Conservation (phyloP, 2,797 vertebrate species). For the Triplophysa bombifrons region DNA sequence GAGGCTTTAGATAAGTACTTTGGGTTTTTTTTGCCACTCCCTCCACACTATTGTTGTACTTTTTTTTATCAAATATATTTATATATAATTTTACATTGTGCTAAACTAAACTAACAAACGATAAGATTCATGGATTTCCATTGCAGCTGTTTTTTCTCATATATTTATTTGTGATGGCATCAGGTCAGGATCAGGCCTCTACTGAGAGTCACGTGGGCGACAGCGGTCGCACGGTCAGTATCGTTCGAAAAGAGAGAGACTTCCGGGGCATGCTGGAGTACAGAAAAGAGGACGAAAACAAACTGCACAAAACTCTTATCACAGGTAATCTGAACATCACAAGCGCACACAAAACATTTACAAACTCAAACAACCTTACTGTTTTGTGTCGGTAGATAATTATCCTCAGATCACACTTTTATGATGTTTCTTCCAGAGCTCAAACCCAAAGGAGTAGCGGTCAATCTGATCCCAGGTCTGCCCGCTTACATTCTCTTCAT, state of each 20-base stretch:
- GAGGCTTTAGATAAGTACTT: too few relatives aligned
- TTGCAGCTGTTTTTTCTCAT: neutral
- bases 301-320: conserved; percentile 89
- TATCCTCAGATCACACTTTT: neutral
- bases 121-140: neutral
- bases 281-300: conserved; percentile 87
- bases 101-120: neutral
- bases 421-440: conserved; percentile 77
- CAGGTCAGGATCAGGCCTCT: conserved; percentile 77
- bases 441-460: conserved; percentile 90
- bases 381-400: neutral
- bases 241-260: conserved; percentile 93
- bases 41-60: too few relatives aligned
- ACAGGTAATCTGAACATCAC: conserved; percentile 72
- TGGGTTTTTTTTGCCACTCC: too few relatives aligned
- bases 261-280: conserved; percentile 96
- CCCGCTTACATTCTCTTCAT: conserved; percentile 97
- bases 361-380: neutral
- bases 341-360: neutral
- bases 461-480: conserved; percentile 88
- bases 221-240: conserved; percentile 79
- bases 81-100: too few relatives aligned
- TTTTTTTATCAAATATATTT: too few relatives aligned
- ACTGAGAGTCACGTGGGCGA: conserved; percentile 77
- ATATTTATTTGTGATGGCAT: conserved; percentile 41